These are phyloP conservation scores for Pleuronectes platessa DNA, from an alignment of 2,113 vertebrate species.

Conservation along the genomic window DNA sequence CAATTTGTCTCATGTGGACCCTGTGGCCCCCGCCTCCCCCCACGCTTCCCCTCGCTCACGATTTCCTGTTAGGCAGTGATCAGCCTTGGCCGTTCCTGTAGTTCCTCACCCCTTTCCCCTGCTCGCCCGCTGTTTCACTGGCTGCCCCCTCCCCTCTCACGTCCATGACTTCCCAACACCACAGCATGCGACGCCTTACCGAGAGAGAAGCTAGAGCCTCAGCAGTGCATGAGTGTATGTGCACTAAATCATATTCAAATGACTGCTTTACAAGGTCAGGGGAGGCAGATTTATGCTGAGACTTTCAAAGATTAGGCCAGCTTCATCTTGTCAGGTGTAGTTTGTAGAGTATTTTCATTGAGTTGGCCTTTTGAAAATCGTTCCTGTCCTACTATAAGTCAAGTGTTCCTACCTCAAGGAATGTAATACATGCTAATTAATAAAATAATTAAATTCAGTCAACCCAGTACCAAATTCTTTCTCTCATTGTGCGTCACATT, in stretches of 20 bases:
- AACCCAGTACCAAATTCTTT: background rate
- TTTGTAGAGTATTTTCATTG: background rate
- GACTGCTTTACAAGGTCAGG: slow-evolving; percentile 16
- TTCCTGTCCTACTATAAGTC: slow-evolving; percentile 11
- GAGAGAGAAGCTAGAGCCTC: slow-evolving; percentile 6
- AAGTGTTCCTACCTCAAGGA: background rate
- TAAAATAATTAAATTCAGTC: background rate
- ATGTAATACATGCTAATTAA: background rate
- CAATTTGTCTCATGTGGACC: slow-evolving; percentile 23
- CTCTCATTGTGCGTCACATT: background rate
- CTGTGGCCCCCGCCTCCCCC: background rate
- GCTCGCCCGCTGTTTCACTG: slow-evolving; percentile 26
- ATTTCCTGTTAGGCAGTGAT: slow-evolving; percentile 53
- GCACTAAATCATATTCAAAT: background rate
- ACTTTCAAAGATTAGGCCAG: background rate
- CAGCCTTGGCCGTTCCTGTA: slow-evolving; percentile 24
- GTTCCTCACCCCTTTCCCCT: slow-evolving; percentile 19
- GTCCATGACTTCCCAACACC: slow-evolving; percentile 24
- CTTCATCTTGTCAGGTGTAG: slow-evolving; percentile 3
- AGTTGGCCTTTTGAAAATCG: background rate
- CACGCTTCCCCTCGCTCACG: background rate
- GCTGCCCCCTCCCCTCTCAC: background rate
- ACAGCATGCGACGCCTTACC: slow-evolving; percentile 19
- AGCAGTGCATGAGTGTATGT: slow-evolving; percentile 15
- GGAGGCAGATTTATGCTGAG: slow-evolving; percentile 29